Conservation (phyloP, 2,113 vertebrate species). For the Cynoglossus semilaevis region DNA sequence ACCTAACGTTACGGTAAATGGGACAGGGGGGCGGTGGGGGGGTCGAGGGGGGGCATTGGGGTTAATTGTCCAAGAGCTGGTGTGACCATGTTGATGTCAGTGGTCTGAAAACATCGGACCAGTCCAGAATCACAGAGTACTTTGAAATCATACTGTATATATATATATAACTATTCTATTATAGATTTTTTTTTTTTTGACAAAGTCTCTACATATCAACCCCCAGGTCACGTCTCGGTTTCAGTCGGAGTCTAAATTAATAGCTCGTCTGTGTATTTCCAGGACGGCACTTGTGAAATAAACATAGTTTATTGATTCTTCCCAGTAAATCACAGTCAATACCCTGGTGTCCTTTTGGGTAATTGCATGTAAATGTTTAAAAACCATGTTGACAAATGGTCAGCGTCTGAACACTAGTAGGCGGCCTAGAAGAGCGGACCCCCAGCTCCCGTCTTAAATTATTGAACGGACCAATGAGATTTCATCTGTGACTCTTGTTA, state of each 20-base stretch:
- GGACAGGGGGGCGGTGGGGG: too few relatives aligned
- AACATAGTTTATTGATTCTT: conserved; percentile 11
- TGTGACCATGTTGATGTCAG: not conserved
- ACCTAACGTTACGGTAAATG: conserved; percentile 51
- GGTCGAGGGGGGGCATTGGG: too few relatives aligned
- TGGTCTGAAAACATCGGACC: too few relatives aligned
- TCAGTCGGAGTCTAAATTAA: too few relatives aligned
- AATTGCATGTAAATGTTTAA: conserved; percentile 9
- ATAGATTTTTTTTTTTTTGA: too few relatives aligned
- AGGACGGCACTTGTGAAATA: conserved; percentile 1
- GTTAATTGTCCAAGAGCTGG: conserved; percentile 32
- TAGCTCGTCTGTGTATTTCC: not conserved
- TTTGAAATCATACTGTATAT: too few relatives aligned
- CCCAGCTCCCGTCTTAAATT: not conserved
- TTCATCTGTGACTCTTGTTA: conserved; percentile 12
- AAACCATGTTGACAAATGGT: conserved; percentile 11
- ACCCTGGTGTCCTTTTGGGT: not conserved
- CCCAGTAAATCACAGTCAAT: conserved; percentile 7
- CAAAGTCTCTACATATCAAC: too few relatives aligned
- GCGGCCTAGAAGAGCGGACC: not conserved
- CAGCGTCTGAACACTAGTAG: not conserved
- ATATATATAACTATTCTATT: too few relatives aligned
- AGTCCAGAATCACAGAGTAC: too few relatives aligned
- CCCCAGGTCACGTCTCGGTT: too few relatives aligned
- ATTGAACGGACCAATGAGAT: conserved; percentile 22